These are phyloP conservation scores for Karalla daura DNA, from an alignment of 2,797 vertebrate species.

Conservation along the genomic window DNA sequence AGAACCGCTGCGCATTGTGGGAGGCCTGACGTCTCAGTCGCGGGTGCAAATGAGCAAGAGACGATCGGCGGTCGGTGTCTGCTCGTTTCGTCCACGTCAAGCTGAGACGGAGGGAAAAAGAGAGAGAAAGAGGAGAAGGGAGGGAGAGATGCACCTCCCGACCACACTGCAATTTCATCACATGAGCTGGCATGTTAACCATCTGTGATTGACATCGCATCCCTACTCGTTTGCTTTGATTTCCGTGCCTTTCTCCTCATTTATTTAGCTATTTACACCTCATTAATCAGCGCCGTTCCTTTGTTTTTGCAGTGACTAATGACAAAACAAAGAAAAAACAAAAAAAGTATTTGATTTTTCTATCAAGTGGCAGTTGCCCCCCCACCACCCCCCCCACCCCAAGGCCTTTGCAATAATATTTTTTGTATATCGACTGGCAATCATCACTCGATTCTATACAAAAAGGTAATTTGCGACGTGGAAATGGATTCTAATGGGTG, in stretches of 20 bases:
- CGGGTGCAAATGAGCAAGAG: constrained; percentile 42
- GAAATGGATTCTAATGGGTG: constrained; percentile 37
- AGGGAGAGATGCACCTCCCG: neutral
- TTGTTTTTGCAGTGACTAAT: constrained; percentile 42
- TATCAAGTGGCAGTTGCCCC: constrained; percentile 29
- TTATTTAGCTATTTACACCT: constrained; percentile 45
- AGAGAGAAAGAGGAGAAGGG: neutral
- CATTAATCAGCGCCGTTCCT: constrained; percentile 32
- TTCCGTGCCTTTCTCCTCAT: constrained; percentile 14
- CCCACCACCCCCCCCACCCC: no score
- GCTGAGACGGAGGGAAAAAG: constrained; percentile 1
- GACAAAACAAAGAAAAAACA: no score
- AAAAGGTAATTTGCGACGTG: constrained; percentile 42
- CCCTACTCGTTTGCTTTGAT: constrained; percentile 39
- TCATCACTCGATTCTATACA: constrained; percentile 40
- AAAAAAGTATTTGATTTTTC: constrained; percentile 47
- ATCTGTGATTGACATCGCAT: constrained; percentile 21
- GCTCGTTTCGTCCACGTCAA: constrained; percentile 46
- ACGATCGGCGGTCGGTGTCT: constrained; percentile 38
- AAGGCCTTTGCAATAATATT: constrained; percentile 31
- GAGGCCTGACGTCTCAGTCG: constrained; percentile 66
- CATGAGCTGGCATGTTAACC: constrained; percentile 54
- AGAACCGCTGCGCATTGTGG: constrained; percentile 55
- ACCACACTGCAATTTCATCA: constrained; percentile 30
- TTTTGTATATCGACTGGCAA: constrained; percentile 35